phyloP scores from a whole-genome alignment of 2,888 invertebrate genomes.

The Ennomos quercinarius region DNA sequence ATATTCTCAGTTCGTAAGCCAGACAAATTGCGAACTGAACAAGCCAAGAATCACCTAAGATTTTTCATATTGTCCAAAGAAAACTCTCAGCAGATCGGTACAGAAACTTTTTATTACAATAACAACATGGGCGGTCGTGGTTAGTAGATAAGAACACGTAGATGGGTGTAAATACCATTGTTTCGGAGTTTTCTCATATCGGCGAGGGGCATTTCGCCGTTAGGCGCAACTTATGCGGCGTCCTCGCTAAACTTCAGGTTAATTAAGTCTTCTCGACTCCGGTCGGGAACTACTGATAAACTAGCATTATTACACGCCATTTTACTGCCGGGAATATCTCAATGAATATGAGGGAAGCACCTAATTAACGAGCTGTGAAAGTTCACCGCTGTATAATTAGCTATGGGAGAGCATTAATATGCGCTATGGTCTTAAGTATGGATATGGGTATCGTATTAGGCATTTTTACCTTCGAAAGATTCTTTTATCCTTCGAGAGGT shows the following conservation, averaged over 20 bases:
- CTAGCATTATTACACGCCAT: slow-evolving; percentile 58
- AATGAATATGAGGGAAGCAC: slow-evolving; percentile 31
- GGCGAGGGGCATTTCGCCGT: slow-evolving; percentile 37
- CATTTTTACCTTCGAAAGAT: too few species aligned
- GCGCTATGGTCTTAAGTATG: background rate
- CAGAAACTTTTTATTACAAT: slow-evolving; percentile 64
- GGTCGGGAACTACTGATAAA: slow-evolving; percentile 59
- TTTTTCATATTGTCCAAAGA: slow-evolving; percentile 33
- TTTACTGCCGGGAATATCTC: slow-evolving; percentile 46
- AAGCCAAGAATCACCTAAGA: too few species aligned
- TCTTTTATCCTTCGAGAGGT: too few species aligned
- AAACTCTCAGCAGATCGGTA: slow-evolving; percentile 42
- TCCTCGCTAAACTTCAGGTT: slow-evolving; percentile 67
- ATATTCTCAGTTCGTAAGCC: too few species aligned
- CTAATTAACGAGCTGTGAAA: slow-evolving; percentile 27
- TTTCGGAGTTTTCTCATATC: slow-evolving; percentile 74
- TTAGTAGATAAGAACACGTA: slow-evolving; percentile 43
- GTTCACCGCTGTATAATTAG: slow-evolving; percentile 1
- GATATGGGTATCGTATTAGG: too few species aligned
- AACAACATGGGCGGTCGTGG: slow-evolving; percentile 57
- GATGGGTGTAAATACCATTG: slow-evolving; percentile 57
- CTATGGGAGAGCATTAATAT: slow-evolving; percentile 1
- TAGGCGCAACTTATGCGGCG: slow-evolving; percentile 54
- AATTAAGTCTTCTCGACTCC: slow-evolving; percentile 70
- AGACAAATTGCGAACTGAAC: too few species aligned